Percentiles rank a stretch among this genome's conserved stretches.
Evolutionary conservation across 2,888 invertebrate species (phyloP).

Genomic region (Tipula unca): DNA sequence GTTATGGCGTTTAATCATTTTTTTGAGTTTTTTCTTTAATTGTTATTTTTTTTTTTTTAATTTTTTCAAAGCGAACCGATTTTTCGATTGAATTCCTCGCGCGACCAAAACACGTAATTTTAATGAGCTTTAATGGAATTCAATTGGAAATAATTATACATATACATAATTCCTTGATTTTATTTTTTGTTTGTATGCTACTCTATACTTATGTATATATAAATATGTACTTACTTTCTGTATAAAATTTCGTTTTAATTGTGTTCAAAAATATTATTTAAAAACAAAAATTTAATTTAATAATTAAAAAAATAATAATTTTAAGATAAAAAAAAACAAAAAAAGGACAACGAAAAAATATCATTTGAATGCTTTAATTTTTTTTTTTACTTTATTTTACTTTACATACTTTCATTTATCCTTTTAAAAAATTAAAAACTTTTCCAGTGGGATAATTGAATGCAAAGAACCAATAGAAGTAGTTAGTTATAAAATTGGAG

Average conservation of each 20-base stretch:
- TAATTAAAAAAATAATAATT: constrained; percentile 16
- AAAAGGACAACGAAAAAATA: neutral
- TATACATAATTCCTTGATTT: neutral
- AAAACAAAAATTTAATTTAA: neutral
- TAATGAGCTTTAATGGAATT: neutral
- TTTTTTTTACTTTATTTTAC: neutral
- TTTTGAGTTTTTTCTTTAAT: neutral
- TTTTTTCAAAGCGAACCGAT: neutral
- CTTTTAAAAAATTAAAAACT: constrained; percentile 19
- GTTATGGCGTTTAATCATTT: neutral
- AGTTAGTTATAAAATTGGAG: constrained; percentile 91
- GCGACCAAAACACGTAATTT: neutral
- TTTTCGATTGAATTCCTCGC: neutral
- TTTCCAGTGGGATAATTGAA: constrained; percentile 64
- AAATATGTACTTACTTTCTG: neutral
- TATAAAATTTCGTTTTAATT: neutral
- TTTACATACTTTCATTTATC: constrained; percentile 17
- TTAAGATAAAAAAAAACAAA: neutral
- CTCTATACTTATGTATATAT: too few relatives aligned
- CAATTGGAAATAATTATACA: neutral
- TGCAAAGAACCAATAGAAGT: constrained; percentile 88
- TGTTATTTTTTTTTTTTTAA: neutral
- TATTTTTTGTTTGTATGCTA: neutral
- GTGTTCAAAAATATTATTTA: neutral
- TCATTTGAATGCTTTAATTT: neutral